phyloP scores from a whole-genome alignment of 2,113 vertebrate species.

The Burhinus oedicnemus region DNA sequence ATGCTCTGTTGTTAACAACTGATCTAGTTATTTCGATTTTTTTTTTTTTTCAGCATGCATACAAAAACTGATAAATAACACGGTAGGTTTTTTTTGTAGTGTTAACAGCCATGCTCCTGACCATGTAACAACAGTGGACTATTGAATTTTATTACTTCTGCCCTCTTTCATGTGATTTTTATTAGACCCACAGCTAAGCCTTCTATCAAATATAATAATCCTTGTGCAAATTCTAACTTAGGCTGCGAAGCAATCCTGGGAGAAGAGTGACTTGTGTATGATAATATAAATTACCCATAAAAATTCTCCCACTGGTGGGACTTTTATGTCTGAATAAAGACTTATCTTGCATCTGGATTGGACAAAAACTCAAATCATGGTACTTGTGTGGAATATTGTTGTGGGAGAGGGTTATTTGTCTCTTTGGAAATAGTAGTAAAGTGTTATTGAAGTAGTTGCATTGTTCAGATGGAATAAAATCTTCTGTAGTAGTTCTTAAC shows the following conservation, averaged over 20 bases:
- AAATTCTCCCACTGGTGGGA: background rate
- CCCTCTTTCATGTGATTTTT: background rate
- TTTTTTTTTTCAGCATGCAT: background rate
- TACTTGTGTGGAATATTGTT: background rate
- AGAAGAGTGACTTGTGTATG: background rate
- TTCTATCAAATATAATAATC: conserved; percentile 21
- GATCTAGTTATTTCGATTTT: background rate
- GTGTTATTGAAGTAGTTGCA: background rate
- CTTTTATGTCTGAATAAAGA: background rate
- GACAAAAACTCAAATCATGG: background rate
- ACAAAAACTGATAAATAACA: background rate
- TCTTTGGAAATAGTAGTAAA: background rate
- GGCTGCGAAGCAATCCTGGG: background rate
- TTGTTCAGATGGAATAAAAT: background rate
- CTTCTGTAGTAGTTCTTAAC: background rate
- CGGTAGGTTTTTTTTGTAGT: background rate
- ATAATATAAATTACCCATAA: background rate
- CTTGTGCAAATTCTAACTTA: conserved; percentile 1
- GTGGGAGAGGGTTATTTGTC: background rate
- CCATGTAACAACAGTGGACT: background rate
- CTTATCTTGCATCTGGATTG: background rate
- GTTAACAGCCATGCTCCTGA: background rate
- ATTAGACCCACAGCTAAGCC: background rate
- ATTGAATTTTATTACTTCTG: background rate
- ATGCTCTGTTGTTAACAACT: background rate